Base-by-base conservation (phyloP, 2,113 vertebrate genomes). In the Mesitornis unicolor region DNA sequence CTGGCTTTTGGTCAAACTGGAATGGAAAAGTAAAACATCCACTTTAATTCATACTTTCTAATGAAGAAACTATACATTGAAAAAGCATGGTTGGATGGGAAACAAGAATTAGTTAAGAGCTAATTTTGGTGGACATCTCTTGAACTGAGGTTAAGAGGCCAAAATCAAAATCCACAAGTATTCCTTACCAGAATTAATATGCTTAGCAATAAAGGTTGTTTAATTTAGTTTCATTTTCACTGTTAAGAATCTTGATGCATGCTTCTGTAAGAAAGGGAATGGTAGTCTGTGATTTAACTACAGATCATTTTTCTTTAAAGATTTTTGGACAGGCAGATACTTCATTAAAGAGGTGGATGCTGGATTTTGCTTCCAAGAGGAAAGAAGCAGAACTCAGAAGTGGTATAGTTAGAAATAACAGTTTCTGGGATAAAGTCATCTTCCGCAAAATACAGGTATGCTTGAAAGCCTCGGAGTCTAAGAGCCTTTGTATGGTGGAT, bases 361-460 rank as follows among this genome's bases (percentile, higher is more conserved):
- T 99, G 64, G 99, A 99, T 95, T 99, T 99, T 79, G 99, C 99
- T 77, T 99, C 98, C 82, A 99, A 98, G 91, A 98, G 99, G 94
- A 99, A 99, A 98, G 98, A 99, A 95, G 98, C 99, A 0, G 99
- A 99, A 90, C 98, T 99, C 40, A 98, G 98, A 88, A 99, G 98
- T 11, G 99, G 99, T 8, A 98, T 99, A 86, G 96, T 99, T 24
- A 98, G 99, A 96, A 99, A 98, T 77, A 98, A 99, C 97, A 99
- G 99, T 96, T 96, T 99, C 82, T 99, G 99, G 99, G 99, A 99
- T 95, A 99, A 97, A 94, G 97, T 99, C 12, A 99, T 99, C 98
- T 99, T 99, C 96, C 98, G 95, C 83, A 99, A 99, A 98, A 98
- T 99, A 48, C 99, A 99, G 99, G 99, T 99, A 97, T 85, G 51